Evolutionary conservation across 2,888 invertebrate genomes (phyloP), one percentile per base, ranked within the genome.

Genomic region (Silvanus unidentatus): DNA sequence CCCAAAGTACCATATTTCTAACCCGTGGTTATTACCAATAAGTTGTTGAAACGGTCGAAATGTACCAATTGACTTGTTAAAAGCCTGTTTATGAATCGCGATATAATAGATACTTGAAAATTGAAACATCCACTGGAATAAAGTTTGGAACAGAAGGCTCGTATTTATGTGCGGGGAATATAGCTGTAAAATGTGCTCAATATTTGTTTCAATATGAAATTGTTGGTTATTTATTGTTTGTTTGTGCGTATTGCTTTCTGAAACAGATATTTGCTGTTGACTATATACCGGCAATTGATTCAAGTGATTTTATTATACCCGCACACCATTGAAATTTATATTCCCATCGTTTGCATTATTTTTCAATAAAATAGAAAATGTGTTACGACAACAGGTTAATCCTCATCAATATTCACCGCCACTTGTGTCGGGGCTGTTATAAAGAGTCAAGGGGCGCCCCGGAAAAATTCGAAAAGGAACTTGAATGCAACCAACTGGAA

Each of bases 11-110:
- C 15, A 37, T 16, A 37, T 37, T 46, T 42, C 40, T 32, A 15
- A 8, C 29, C 9, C 16, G 41, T 8, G 16, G 22, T 15, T 37
- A 15, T 37, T 37, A 16, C 52, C 54, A 43, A 55, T 55, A 53
- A 49, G 50, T 51, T 45, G 54, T 54, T 48, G 50, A 47, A 51
- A 45, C 46, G 52, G 52, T 47, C 52, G 53, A 59, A 63, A 63
- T 59, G 62, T 57, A 60, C 60, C 64, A 60, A 65, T 65, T 63
- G 63, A 63, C 64, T 63, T 57, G 65, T 64, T 65, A 64, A 65
- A 64, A 58, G 54, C 60, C 37, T 63, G 65, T 65, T 65, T 64
- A 64, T 64, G 64, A 63, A 65, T 65, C 60, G 63, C 63, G 56
- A 50, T 40, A 57, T 58, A 54, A 53, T 53, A 54, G 53, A 49